Evolutionary conservation across 2,113 vertebrate genomes (phyloP).

Genomic region (Brachyhypopomus gauderio): DNA sequence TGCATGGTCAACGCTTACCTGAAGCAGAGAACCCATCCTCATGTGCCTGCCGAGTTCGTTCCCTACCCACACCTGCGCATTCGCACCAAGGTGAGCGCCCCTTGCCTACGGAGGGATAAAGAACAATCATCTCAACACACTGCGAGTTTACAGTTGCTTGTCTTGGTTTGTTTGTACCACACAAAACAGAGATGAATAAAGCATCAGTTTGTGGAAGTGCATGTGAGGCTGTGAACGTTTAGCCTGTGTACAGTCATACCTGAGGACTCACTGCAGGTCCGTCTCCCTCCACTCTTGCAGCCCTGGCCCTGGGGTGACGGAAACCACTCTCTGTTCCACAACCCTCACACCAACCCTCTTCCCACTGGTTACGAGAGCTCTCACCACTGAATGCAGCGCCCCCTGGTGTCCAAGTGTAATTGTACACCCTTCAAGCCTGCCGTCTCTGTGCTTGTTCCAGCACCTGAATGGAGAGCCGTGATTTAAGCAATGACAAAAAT

Average conservation of each 20-base stretch:
- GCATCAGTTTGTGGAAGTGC: too few species aligned
- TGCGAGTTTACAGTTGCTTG: too few species aligned
- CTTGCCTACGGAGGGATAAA: not conserved
- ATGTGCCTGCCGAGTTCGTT: slow-evolving; percentile 70
- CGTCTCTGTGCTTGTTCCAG: not conserved
- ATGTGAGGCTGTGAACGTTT: too few species aligned
- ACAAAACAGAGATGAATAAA: too few species aligned
- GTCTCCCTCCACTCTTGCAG: slow-evolving; percentile 63
- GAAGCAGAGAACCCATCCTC: slow-evolving; percentile 62
- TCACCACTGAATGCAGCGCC: slow-evolving; percentile 61
- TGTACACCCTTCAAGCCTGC: not conserved
- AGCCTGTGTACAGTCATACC: too few species aligned
- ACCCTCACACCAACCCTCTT: slow-evolving; percentile 79
- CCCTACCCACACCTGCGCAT: slow-evolving; percentile 71
- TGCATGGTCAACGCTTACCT: slow-evolving; percentile 74
- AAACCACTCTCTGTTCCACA: slow-evolving; percentile 88
- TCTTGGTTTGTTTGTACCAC: too few species aligned
- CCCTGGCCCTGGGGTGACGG: slow-evolving; percentile 88
- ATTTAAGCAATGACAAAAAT: not conserved
- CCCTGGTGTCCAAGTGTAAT: not conserved
- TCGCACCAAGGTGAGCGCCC: slow-evolving; percentile 78
- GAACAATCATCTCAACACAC: not conserved
- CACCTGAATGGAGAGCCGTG: not conserved
- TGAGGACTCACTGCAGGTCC: not conserved
- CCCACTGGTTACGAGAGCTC: slow-evolving; percentile 80